Percentiles rank a stretch among this genome's conserved stretches.
Conservation (phyloP, 2,113 vertebrate species). For the Ginglymostoma cirratum region DNA sequence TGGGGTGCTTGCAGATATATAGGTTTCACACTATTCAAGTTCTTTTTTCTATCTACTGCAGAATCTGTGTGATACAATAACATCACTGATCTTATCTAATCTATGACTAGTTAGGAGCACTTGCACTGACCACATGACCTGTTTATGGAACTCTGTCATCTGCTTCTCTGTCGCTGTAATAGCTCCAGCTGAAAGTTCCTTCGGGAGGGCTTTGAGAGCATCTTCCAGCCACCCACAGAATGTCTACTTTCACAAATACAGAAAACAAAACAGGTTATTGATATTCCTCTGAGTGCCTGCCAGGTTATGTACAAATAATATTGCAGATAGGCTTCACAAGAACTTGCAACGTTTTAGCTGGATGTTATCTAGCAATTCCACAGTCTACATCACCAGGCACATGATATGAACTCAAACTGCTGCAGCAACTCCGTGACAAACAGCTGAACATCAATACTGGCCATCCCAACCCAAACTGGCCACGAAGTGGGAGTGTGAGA, state of each 20-base stretch:
- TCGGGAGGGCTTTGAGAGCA: conserved; percentile 85
- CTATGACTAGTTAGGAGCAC: not conserved
- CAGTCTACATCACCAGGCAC: not conserved
- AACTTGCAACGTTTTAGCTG: not conserved
- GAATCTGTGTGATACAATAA: not conserved
- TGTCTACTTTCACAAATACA: conserved; percentile 55
- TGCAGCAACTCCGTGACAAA: not conserved
- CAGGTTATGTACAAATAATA: not conserved
- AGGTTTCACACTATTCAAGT: too few species aligned
- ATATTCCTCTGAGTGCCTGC: too few species aligned
- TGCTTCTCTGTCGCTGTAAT: conserved; percentile 93
- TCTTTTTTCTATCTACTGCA: not conserved
- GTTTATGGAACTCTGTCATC: conserved; percentile 95
- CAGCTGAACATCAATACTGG: not conserved
- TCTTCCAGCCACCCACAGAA: conserved; percentile 93
- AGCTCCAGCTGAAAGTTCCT: conserved; percentile 86
- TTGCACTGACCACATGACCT: conserved; percentile 83
- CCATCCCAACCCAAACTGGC: not conserved
- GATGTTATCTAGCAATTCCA: not conserved
- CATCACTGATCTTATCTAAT: not conserved
- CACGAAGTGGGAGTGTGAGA: not conserved
- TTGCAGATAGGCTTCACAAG: not conserved
- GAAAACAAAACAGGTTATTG: not conserved
- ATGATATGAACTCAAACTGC: not conserved
- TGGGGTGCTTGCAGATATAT: too few species aligned